Evolutionary conservation across 2,888 invertebrate genomes (phyloP).

Genomic region (Cotesia congregata): DNA sequence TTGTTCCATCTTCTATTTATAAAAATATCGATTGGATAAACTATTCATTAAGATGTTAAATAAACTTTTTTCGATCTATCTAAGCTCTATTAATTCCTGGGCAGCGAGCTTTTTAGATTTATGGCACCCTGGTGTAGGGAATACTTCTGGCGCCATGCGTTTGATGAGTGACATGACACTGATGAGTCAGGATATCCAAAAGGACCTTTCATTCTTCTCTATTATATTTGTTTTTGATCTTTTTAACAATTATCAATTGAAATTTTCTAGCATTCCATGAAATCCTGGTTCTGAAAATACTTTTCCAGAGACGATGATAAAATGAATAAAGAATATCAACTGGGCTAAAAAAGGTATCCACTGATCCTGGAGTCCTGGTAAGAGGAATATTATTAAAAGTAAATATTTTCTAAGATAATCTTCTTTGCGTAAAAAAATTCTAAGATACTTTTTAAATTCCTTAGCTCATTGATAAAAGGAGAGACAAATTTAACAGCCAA

Average conservation of each 20-base stretch:
- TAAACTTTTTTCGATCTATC: constrained; percentile 14
- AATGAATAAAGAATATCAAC: constrained; percentile 27
- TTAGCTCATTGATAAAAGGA: background rate
- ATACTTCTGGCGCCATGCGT: constrained; percentile 65
- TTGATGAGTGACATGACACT: constrained; percentile 59
- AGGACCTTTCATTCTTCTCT: background rate
- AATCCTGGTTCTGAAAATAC: constrained; percentile 57
- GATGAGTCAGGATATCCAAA: constrained; percentile 36
- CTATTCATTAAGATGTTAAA: background rate
- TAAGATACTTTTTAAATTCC: background rate
- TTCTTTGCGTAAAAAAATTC: background rate
- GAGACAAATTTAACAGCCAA: background rate
- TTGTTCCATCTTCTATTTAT: background rate
- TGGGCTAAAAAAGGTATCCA: constrained; percentile 12
- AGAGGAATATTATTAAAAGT: constrained; percentile 51
- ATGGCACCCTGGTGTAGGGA: constrained; percentile 63
- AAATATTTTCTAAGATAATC: constrained; percentile 41
- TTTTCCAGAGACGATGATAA: constrained; percentile 40
- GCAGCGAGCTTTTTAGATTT: constrained; percentile 48
- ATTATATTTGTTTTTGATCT: background rate
- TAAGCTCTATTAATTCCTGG: constrained; percentile 26
- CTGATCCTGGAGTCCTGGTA: constrained; percentile 52
- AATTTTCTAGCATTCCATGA: constrained; percentile 46
- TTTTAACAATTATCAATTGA: background rate
- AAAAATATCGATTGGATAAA: background rate